phyloP scores from a whole-genome alignment of 2,888 invertebrate species.

The Dichetophora obliterata region DNA sequence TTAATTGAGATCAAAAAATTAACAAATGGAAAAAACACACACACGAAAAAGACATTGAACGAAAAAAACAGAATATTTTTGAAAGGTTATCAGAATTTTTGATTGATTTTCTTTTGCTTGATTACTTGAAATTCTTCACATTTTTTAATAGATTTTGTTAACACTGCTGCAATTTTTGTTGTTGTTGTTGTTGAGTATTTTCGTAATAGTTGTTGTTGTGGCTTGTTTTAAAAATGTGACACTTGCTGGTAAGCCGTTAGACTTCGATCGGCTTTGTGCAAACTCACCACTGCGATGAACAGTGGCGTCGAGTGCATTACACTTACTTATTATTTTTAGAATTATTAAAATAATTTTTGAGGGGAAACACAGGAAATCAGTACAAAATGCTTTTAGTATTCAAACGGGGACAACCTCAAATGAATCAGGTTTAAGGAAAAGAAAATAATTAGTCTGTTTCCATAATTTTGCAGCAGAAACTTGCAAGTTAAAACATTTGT shows the following conservation, averaged over 20 bases:
- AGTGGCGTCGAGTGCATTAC: slow-evolving; percentile 19
- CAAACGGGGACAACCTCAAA: too few species aligned
- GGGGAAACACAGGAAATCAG: too few species aligned
- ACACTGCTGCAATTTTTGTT: background rate
- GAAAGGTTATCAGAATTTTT: background rate
- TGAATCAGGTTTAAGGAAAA: too few species aligned
- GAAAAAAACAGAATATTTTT: background rate
- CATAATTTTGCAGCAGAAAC: too few species aligned
- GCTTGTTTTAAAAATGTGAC: background rate
- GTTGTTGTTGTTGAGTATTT: slow-evolving; percentile 30
- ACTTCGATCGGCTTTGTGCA: slow-evolving; percentile 46
- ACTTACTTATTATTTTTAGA: too few species aligned
- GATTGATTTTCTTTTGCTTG: background rate
- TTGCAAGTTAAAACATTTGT: too few species aligned
- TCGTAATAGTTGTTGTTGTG: slow-evolving; percentile 23
- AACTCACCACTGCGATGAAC: slow-evolving; percentile 57
- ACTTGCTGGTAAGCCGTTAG: slow-evolving; percentile 28
- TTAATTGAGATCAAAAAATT: slow-evolving; percentile 2
- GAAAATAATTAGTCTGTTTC: too few species aligned
- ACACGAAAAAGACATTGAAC: background rate
- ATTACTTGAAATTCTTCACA: slow-evolving; percentile 19
- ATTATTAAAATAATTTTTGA: too few species aligned
- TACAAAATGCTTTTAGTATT: too few species aligned
- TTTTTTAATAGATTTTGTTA: slow-evolving; percentile 44
- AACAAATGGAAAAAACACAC: background rate